Evolutionary conservation across 1,140 invertebrate genomes (phyloP).

Genomic region (Nebria ingens): DNA sequence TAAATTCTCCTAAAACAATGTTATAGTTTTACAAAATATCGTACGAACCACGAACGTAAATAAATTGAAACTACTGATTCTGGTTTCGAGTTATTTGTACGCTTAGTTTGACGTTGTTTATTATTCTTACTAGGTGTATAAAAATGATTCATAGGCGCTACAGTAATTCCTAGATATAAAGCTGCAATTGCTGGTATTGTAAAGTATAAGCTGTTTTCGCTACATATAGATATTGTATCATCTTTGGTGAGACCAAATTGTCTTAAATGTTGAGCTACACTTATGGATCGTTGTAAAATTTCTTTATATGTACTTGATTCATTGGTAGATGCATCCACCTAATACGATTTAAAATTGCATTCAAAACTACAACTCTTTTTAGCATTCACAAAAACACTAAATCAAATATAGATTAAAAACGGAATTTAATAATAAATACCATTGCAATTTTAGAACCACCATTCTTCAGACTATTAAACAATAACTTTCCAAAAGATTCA

Average conservation of each 20-base stretch:
- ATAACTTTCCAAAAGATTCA: background rate
- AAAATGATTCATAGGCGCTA: background rate
- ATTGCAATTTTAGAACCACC: background rate
- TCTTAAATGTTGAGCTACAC: background rate
- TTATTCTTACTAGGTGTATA: background rate
- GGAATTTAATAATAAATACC: slow-evolving; percentile 1
- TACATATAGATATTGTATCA: background rate
- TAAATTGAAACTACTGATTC: no score
- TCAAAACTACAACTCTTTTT: no score
- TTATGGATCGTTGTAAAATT: background rate
- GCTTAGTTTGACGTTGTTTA: background rate
- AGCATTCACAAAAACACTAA: no score
- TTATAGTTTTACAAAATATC: no score
- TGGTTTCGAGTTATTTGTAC: no score
- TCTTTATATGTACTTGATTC: background rate
- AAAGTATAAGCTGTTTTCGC: background rate
- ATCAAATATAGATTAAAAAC: no score
- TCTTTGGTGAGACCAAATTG: background rate
- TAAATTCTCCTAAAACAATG: slow-evolving; percentile 36
- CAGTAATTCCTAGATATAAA: background rate
- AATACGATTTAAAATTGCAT: background rate
- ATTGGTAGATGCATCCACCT: background rate
- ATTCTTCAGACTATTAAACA: background rate
- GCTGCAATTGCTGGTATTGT: background rate
- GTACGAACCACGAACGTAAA: no score